These are phyloP conservation scores for Hirtodrosophila confusa DNA, from an alignment of 2,888 invertebrate genomes.

Conservation along the genomic window DNA sequence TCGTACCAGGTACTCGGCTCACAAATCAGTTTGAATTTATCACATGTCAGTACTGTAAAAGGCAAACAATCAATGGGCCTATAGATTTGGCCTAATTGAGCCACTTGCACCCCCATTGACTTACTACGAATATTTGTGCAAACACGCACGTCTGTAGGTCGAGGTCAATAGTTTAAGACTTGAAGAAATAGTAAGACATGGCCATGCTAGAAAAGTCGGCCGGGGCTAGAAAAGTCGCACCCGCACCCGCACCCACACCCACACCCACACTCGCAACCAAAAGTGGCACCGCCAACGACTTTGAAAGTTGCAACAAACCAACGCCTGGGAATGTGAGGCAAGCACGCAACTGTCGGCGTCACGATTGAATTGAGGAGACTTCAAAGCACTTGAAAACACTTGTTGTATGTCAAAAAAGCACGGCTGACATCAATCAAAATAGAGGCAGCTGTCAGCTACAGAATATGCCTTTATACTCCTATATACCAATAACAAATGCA, in stretches of 20 bases:
- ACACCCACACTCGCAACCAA: constrained; percentile 49
- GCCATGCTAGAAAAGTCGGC: neutral
- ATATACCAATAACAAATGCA: constrained; percentile 13
- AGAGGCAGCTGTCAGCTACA: constrained; percentile 43
- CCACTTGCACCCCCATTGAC: constrained; percentile 43
- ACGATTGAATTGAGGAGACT: constrained; percentile 3
- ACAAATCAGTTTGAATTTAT: constrained; percentile 17
- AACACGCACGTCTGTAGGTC: constrained; percentile 69
- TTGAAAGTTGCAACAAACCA: constrained; percentile 61
- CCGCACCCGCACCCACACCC: constrained; percentile 38
- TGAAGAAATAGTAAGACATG: constrained; percentile 29
- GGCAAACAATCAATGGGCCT: constrained; percentile 27
- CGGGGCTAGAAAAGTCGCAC: constrained; percentile 56
- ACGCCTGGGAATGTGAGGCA: constrained; percentile 60
- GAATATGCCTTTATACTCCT: constrained; percentile 9
- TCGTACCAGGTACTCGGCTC: constrained; percentile 22
- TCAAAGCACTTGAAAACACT: constrained; percentile 68
- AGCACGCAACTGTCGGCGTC: constrained; percentile 63
- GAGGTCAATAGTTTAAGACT: constrained; percentile 63
- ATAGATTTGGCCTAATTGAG: constrained; percentile 38
- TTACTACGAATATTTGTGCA: constrained; percentile 32
- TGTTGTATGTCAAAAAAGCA: constrained; percentile 60
- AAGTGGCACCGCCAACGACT: constrained; percentile 67
- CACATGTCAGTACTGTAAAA: constrained; percentile 32
- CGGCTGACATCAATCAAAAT: constrained; percentile 55